Evolutionary conservation across 2,113 vertebrate species (phyloP).

Genomic region (Probosciger aterrimus): DNA sequence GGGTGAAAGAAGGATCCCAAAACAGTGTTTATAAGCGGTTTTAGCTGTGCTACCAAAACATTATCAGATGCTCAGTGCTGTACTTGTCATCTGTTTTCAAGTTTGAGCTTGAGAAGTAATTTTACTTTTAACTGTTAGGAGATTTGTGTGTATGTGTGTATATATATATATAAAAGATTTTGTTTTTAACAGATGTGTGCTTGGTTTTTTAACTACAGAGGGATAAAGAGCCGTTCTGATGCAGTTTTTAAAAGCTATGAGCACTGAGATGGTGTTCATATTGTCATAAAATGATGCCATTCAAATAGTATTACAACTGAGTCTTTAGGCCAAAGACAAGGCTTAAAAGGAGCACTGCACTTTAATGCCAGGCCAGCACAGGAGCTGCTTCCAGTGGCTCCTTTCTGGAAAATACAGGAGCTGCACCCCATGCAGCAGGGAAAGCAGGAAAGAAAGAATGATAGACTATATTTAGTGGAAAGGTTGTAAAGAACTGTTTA

Average conservation of each 20-base stretch:
- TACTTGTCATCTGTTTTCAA: conserved; percentile 13
- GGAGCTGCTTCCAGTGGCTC: neutral
- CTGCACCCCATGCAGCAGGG: neutral
- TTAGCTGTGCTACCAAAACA: neutral
- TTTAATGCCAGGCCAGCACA: neutral
- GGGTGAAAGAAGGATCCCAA: neutral
- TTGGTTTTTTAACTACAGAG: neutral
- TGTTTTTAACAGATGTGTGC: conserved; percentile 24
- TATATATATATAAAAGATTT: neutral
- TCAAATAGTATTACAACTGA: neutral
- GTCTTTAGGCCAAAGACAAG: neutral
- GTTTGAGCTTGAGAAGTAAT: conserved; percentile 12
- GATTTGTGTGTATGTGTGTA: neutral
- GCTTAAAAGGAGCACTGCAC: neutral
- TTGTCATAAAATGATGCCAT: neutral
- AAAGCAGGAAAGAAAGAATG: neutral
- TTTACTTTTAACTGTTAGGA: neutral
- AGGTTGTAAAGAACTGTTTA: neutral
- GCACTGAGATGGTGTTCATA: neutral
- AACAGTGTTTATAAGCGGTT: neutral
- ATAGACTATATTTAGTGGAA: neutral
- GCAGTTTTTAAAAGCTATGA: neutral
- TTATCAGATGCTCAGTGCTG: neutral
- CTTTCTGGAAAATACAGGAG: neutral
- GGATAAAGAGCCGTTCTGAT: neutral